Evolutionary conservation across 2,888 invertebrate genomes (phyloP), one percentile per base, ranked within the genome.

Genomic region (Sesia apiformis): DNA sequence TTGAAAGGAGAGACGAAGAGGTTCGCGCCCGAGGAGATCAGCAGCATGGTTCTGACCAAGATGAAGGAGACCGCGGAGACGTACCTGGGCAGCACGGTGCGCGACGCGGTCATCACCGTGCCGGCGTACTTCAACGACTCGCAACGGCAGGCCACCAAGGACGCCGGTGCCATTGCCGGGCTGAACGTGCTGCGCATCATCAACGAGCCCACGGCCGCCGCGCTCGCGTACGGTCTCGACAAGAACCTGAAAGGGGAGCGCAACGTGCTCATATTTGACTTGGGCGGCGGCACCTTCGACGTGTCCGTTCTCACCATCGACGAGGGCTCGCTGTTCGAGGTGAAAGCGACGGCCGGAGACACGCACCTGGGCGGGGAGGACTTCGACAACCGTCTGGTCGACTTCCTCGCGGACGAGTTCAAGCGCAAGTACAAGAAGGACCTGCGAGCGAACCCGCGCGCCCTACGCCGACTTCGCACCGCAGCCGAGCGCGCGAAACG

Each of bases 301-400:
- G 94, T 95, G 7, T 94, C 94, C 56, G 91, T 95, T 59, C 81
- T 95, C 49, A 93, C 93, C 56, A 95, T 95, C 72, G 94, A 94
- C 73, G 94, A 94, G 74, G 90, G 94, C 42, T 90, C 90, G 4
- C 67, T 90, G 57, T 94, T 94, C 76, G 94, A 94, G 74, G 95
- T 94, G 4, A 93, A 92, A 75, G 85, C 95, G 0, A 95, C 94
- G 1, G 93, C 94, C 54, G 94, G 95, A 40, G 95, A 95, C 69
- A 95, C 95, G 5, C 95, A 94, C 72, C 87, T 94, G 57, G 94
- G 94, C 50, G 94, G 94, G 39, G 93, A 94, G 75, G 92, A 93
- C 77, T 85, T 84, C 59, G 63, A 91, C 69, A 91, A 91, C 69
- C 73, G 92, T 54, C 73, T 93, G 59, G 92, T 93, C 38, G 90